Conservation (phyloP, 2,888 invertebrate species). For the Patella caerulea region DNA sequence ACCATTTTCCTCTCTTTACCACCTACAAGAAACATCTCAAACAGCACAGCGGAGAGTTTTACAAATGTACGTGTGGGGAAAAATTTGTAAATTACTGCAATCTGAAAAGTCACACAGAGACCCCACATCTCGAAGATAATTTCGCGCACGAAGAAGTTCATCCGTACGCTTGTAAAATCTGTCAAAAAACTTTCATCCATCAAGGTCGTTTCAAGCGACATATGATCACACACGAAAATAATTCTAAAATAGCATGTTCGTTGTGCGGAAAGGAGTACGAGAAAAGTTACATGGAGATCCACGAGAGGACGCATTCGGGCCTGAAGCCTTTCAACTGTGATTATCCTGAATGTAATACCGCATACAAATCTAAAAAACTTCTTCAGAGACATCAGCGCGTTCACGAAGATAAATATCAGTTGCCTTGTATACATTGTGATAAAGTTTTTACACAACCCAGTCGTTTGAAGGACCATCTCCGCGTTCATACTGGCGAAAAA, state of each 20-base stretch:
- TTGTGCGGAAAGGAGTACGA: background rate
- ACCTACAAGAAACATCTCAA: background rate
- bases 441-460: slow-evolving; percentile 2
- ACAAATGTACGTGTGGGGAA: background rate
- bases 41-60: background rate
- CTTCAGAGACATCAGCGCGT: background rate
- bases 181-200: background rate
- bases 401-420: background rate
- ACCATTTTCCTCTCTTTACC: background rate
- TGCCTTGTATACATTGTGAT: background rate
- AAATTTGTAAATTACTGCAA: background rate
- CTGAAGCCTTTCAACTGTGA: background rate
- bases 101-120: background rate
- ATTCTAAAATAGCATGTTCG: slow-evolving; percentile 1
- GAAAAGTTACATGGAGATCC: background rate
- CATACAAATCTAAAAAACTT: background rate
- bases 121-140: background rate
- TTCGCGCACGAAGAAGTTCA: background rate
- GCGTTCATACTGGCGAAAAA: slow-evolving; percentile 6
- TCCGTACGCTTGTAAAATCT: background rate
- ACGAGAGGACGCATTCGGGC: background rate
- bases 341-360: background rate
- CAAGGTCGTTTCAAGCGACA: slow-evolving; percentile 1
- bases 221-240: slow-evolving; percentile 6
- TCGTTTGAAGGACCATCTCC: background rate